phyloP scores from a whole-genome alignment of 2,113 vertebrate genomes.

The Hydrolagus affinis region DNA sequence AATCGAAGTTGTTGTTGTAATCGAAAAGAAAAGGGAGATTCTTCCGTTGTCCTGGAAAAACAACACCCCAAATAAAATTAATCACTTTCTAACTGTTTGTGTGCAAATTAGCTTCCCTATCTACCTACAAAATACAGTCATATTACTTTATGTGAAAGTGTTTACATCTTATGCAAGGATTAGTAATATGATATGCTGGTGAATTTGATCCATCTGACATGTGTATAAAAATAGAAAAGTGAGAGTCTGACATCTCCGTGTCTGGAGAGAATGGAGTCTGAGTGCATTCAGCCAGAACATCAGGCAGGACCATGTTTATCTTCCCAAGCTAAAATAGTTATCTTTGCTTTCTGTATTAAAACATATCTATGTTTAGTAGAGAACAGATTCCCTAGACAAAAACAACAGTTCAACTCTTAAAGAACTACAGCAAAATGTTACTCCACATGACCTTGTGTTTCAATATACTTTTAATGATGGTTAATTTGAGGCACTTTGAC shows the following conservation, averaged over 20 bases:
- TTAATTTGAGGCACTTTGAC: background rate
- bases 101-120: no score
- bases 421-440: background rate
- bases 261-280: background rate
- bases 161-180: no score
- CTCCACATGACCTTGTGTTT: background rate
- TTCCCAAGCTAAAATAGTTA: constrained; percentile 31
- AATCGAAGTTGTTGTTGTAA: no score
- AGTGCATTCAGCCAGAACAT: background rate
- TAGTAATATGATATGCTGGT: no score
- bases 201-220: background rate
- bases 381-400: background rate
- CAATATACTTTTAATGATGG: no score
- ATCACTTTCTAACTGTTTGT: no score
- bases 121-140: no score
- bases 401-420: background rate
- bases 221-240: background rate
- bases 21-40: no score
- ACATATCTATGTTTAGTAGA: background rate
- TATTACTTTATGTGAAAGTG: no score
- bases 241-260: background rate
- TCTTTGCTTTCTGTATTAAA: background rate
- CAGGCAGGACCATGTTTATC: constrained; percentile 17
- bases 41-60: no score
- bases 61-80: no score